Evolutionary conservation across 2,888 invertebrate species (phyloP).

Genomic region (Anoncus sp.): DNA sequence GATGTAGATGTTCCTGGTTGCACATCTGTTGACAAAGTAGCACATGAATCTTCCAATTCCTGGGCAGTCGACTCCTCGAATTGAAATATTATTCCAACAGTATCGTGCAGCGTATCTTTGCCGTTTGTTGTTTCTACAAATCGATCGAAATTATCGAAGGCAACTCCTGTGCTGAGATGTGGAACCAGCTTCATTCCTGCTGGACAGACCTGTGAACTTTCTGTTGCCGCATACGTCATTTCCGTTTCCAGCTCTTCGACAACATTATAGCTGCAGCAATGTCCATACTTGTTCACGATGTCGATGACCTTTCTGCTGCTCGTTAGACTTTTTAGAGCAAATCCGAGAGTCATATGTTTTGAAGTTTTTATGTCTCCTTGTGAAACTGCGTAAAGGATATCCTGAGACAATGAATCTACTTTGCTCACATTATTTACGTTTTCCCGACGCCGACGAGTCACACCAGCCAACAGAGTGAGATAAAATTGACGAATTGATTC

Average conservation of each 20-base stretch:
- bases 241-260: slow-evolving; percentile 73
- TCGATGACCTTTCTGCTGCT: slow-evolving; percentile 69
- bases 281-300: slow-evolving; percentile 70
- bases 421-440: not conserved
- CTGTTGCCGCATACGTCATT: slow-evolving; percentile 63
- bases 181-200: not conserved
- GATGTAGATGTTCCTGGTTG: slow-evolving; percentile 4
- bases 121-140: slow-evolving; percentile 68
- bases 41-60: not conserved
- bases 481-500: slow-evolving; percentile 43
- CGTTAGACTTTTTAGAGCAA: slow-evolving; percentile 71
- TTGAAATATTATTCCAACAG: slow-evolving; percentile 62
- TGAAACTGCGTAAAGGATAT: slow-evolving; percentile 17
- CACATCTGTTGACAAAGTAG: no score
- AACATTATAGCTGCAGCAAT: slow-evolving; percentile 70
- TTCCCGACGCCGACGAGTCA: slow-evolving; percentile 6
- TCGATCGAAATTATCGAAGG: slow-evolving; percentile 69
- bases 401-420: slow-evolving; percentile 8
- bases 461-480: slow-evolving; percentile 35
- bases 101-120: slow-evolving; percentile 65
- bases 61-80: slow-evolving; percentile 10
- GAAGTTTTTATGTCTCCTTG: slow-evolving; percentile 65
- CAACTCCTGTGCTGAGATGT: slow-evolving; percentile 61
- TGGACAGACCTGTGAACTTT: not conserved
- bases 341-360: slow-evolving; percentile 71